Evolutionary conservation across 2,113 vertebrate species (phyloP), one percentile per base, ranked within the genome.

Genomic region (Leptosomus discolor): DNA sequence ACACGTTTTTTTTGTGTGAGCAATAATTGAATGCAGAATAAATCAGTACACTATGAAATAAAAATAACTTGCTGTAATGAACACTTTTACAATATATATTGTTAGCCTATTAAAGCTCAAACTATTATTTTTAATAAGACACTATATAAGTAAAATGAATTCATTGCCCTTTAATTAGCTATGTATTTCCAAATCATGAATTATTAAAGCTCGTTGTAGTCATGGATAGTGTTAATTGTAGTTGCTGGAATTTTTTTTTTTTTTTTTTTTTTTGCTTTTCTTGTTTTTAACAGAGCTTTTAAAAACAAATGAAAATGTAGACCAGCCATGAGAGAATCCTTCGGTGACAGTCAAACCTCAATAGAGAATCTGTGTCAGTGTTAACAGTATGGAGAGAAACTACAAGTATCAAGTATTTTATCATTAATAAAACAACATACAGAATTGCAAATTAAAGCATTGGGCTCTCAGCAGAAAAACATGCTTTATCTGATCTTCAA

Each of bases 341-440:
- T 85, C 8, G 2, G 41, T 77, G 54, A 37, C 4, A 88, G 56
- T 70, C 21, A 78, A 87, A 85, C 50, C 67, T 96, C 63, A 67
- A 13, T 12, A 81, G 78, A 70, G 90, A 96, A 83, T 95, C 86
- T 89, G 61, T 95, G 90, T 95, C 94, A 91, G 36, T 86, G 85
- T 54, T 91, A 81, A 39, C 74, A 86, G 12, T 63, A 78, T 90
- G 75, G 78, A 78, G 58, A 79, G 77, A 88, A 97, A 91, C 92
- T 68, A 81, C 58, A 83, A 93, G 78, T 96, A 91, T 94, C 67
- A 74, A 92, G 87, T 91, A 92, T 95, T 97, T 96, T 81, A 61
- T 97, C 67, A 95, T 97, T 65, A 97, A 97, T 97, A 97, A 97
- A 97, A 96, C 94, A 97, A 97, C 95, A 96, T 81, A 97, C 54